phyloP scores from a whole-genome alignment of 35 echinoderm and acorn worm genomes.

The Ophiothrix spiculata region DNA sequence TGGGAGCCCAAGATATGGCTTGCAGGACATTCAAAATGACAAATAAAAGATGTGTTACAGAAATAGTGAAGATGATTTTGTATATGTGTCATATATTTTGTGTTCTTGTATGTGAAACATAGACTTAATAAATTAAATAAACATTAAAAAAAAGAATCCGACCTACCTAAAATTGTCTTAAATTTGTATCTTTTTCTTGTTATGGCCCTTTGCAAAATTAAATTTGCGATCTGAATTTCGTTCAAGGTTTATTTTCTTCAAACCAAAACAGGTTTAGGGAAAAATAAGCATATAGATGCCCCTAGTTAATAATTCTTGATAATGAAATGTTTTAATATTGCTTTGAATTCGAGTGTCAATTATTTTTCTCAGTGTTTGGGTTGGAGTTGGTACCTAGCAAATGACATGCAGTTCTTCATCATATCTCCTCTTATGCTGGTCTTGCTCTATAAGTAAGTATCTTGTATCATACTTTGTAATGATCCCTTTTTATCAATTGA shows the following conservation, averaged over 20 bases:
- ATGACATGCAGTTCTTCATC: no score
- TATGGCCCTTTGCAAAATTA: neutral
- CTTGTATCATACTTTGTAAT: no score
- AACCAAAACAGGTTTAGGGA: neutral
- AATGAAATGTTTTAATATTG: neutral
- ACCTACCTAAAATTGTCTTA: neutral
- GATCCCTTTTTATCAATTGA: no score
- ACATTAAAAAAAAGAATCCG: neutral
- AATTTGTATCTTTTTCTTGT: neutral
- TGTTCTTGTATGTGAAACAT: no score
- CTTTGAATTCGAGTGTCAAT: neutral
- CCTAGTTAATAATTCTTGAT: neutral
- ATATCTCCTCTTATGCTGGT: slow-evolving; percentile 36
- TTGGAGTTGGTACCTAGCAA: slow-evolving; percentile 44
- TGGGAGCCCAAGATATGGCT: no score
- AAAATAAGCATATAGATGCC: no score
- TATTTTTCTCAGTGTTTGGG: slow-evolving; percentile 30
- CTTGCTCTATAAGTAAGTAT: slow-evolving; percentile 53
- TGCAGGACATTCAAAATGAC: no score
- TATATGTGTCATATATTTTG: no score
- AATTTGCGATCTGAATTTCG: no score
- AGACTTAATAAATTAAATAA: no score
- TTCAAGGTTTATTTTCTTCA: neutral
- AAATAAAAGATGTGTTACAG: no score
- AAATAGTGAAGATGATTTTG: no score